Base-by-base conservation (phyloP, 2,797 vertebrate genomes). In the Labroides dimidiatus region DNA sequence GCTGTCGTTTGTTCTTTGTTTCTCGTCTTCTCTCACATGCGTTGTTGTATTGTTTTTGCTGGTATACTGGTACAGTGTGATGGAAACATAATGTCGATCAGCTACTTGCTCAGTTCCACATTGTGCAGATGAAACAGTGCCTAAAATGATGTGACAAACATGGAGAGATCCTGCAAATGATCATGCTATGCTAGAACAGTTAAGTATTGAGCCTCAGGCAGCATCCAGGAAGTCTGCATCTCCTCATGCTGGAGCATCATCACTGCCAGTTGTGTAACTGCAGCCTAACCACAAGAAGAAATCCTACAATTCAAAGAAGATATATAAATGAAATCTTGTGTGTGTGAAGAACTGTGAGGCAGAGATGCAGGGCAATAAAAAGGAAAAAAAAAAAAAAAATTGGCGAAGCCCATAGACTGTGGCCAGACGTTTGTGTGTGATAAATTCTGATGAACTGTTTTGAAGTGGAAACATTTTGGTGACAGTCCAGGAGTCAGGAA, bases 391-490 rank as follows among this genome's bases (percentile, higher is more conserved):
- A 9, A 27, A 44, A 4, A 4, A 41, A 56, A 45, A 47, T 44
- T 42, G 6, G 20, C 15, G 10, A 12, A 67, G 37, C 27, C 57
- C 37, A 14, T 19, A 19, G n/a, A 48, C 59, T 45, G 59, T 42
- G 75, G 66, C 16, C 56, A 64, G 70, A 76, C 19, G 24, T 72
- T 61, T 53, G 53, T 13, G 20, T 27, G 60, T 37, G 44, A 42
- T 49, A 62, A 52, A 36, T n/a, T 50, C 42, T 21, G 10, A 64
- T 56, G 49, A 55, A 54, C 51, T 27, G 23, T 58, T 60, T 52
- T 43, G 50, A 43, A 52, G 44, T 60, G 43, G 43, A 69, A 67
- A 41, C 12, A 5, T 7, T 10, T 21, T 47, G 44, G 19, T 21
- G 20, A 11, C 10, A 6, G 20, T 19, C 19, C 44, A 47, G 44